A percentile compares a stretch with the other conserved stretches of the same genome.
Conservation (phyloP, 1,140 invertebrate species). For the Apis dorsata region DNA sequence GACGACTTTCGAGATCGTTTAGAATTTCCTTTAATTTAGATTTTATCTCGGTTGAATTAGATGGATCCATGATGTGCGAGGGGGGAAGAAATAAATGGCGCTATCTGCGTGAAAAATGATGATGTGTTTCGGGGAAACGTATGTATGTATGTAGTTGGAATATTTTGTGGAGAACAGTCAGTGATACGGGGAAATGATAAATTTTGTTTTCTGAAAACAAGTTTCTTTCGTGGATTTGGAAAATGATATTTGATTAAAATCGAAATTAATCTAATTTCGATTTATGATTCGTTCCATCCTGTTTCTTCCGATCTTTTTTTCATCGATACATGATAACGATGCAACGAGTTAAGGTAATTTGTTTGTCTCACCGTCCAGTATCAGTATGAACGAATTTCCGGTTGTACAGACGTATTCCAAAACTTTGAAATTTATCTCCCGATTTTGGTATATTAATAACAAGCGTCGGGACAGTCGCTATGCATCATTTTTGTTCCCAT, state of each 20-base stretch:
- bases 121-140: not conserved
- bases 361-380: not conserved
- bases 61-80: not conserved
- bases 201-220: not conserved
- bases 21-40: not conserved
- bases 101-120: not conserved
- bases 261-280: not conserved
- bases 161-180: not conserved
- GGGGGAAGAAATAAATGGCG: not conserved
- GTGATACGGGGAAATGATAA: not conserved
- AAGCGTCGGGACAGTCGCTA: constrained; percentile 53
- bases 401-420: not conserved
- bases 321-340: not conserved
- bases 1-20: not conserved
- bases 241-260: not conserved
- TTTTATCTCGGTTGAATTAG: constrained; percentile 4
- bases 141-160: not conserved
- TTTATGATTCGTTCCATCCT: too few species aligned
- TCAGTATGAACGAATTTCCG: not conserved
- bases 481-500: constrained; percentile 59
- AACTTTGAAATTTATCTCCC: constrained; percentile 10
- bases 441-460: constrained; percentile 54
- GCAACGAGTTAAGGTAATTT: not conserved
- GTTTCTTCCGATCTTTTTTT: not conserved
- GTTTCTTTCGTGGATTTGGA: not conserved